Conservation (phyloP, 2,113 vertebrate species). For the Buteo buteo region DNA sequence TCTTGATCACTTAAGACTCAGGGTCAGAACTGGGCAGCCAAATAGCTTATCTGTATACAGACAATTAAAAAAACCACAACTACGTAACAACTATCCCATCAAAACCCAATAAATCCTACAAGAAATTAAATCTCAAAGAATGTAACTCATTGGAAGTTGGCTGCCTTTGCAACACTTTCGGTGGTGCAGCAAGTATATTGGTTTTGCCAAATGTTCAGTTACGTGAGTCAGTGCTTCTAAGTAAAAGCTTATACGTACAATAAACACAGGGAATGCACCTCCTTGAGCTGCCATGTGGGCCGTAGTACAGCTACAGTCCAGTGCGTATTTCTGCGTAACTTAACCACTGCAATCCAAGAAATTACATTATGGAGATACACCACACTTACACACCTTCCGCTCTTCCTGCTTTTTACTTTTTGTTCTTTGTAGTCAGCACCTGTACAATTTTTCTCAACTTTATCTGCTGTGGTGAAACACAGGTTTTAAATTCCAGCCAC, state of each 20-base stretch:
- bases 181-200: neutral
- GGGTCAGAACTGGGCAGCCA: neutral
- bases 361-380: neutral
- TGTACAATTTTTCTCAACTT: neutral
- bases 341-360: neutral
- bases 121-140: neutral
- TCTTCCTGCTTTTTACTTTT: neutral
- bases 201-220: neutral
- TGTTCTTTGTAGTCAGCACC: neutral
- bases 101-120: neutral
- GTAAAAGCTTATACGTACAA: neutral
- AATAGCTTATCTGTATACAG: neutral
- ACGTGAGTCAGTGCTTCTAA: neutral
- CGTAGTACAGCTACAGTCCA: neutral
- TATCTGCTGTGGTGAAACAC: neutral
- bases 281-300: neutral
- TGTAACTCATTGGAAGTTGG: neutral
- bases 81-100: neutral
- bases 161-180: neutral
- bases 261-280: neutral
- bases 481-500: neutral
- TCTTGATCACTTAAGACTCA: neutral
- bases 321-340: neutral
- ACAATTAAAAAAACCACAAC: neutral
- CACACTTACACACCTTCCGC: accelerated